Base-by-base conservation (phyloP, 2,888 invertebrate species). In the Lycophotia porphyrea region DNA sequence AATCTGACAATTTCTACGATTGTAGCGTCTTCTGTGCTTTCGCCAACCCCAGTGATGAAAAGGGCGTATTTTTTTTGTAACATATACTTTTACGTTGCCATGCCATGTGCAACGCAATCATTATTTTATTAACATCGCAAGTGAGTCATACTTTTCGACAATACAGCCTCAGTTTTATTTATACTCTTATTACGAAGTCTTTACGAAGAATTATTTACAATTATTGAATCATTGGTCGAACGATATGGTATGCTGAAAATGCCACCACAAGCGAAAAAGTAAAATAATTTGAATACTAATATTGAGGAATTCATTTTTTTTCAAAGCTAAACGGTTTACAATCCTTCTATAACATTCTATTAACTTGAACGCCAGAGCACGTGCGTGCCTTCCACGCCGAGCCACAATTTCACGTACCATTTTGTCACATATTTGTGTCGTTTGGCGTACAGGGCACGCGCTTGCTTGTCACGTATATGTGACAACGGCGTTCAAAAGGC, bases 131-230 rank as follows among this genome's bases (percentile, higher is more conserved):
- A 31, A 21, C 7, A 36, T 36, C 3, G 34, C 44, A 55, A 36
- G 39, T n/a, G 31, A 18, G 27, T 44, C 8, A 36, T n/a, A 47
- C 0, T 47, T 47, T 47, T 80, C 52, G n/a, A 9, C 58, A 60
- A 69, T 42, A 4, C 18, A 34, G 42, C 4, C 18, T n/a, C 13
- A 21, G n/a, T 24, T 58, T 27, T 31, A 47, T 39, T 21, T 39
- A 34, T 49, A 34, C 18, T 39, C 4, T n/a, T 13, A 9, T 47
- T 63, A 81, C 67, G 63, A 76, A 18, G 34, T 81, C 5, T 34
- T 73, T 31, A 39, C 15, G 9, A 58, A 52, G 2, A 52, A 44
- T 47, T 36, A 52, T 34, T 49, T 36, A 36, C 18, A 18, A 7
- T n/a, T 7, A 52, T 36, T 73, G 1, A 24, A n/a, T 61, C 36